phyloP scores from a whole-genome alignment of 2,797 vertebrate genomes.

The Anguilla marmorata region DNA sequence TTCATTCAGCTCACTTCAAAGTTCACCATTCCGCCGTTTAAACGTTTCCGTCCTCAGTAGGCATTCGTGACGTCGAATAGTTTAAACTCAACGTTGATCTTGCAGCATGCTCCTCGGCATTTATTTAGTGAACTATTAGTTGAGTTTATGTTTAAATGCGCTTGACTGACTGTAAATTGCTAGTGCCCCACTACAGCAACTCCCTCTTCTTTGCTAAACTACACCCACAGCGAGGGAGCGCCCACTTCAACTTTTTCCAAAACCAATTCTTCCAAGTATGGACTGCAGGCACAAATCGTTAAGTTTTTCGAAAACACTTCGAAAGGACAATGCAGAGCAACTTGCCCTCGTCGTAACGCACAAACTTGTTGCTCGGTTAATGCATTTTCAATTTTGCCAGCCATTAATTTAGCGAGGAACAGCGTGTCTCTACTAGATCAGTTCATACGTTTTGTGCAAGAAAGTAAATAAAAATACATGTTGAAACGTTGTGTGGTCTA shows the following conservation, averaged over 20 bases:
- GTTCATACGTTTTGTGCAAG: neutral
- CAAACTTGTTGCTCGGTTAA: neutral
- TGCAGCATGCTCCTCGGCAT: neutral
- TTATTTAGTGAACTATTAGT: neutral
- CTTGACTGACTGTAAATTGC: neutral
- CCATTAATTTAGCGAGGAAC: neutral
- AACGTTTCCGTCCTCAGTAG: neutral
- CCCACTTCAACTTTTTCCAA: constrained; percentile 2
- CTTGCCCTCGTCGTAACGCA: neutral
- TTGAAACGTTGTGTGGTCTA: neutral
- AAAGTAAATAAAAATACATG: neutral
- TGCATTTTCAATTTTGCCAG: neutral
- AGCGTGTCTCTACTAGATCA: too few species aligned
- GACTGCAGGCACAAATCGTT: neutral
- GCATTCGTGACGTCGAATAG: neutral
- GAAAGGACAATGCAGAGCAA: neutral
- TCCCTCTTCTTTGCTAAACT: neutral
- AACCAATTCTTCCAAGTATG: neutral
- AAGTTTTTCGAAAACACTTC: neutral
- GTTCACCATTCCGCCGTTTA: constrained; percentile 17
- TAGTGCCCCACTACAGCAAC: neutral
- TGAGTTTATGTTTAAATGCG: neutral
- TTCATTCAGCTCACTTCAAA: constrained; percentile 1
- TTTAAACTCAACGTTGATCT: neutral
- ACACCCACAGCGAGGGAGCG: constrained; percentile 14